phyloP scores from a whole-genome alignment of 2,113 vertebrate species.

The Athene noctua region DNA sequence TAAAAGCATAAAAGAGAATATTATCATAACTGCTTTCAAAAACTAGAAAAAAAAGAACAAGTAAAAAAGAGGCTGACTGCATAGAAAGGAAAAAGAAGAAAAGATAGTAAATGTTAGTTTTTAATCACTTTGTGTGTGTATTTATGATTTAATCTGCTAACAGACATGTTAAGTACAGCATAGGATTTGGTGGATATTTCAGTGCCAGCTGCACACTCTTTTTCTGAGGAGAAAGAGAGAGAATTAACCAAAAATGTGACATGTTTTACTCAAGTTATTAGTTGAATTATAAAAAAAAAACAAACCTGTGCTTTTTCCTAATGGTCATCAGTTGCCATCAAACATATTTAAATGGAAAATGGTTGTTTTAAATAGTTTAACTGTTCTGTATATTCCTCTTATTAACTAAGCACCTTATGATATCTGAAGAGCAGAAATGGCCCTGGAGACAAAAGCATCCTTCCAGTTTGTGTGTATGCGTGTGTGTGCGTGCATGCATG shows the following conservation, averaged over 20 bases:
- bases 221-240: neutral
- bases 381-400: neutral
- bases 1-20: neutral
- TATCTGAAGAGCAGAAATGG: neutral
- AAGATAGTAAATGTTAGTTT: neutral
- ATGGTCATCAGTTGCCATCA: neutral
- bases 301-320: neutral
- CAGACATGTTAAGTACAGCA: neutral
- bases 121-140: neutral
- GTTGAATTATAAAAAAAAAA: neutral
- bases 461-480: neutral
- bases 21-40: neutral
- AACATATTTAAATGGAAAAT: neutral
- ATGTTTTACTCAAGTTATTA: neutral
- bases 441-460: conserved; percentile 8
- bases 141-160: conserved; percentile 23
- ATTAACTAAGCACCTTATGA: neutral
- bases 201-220: neutral
- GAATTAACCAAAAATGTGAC: neutral
- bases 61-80: neutral
- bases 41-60: neutral
- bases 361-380: neutral
- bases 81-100: neutral
- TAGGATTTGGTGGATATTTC: neutral
- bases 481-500: rapidly evolving